A percentile compares a stretch with the other conserved stretches of the same genome.
phyloP scores from a whole-genome alignment of 2,888 invertebrate species.

The Napeogenes sylphis region DNA sequence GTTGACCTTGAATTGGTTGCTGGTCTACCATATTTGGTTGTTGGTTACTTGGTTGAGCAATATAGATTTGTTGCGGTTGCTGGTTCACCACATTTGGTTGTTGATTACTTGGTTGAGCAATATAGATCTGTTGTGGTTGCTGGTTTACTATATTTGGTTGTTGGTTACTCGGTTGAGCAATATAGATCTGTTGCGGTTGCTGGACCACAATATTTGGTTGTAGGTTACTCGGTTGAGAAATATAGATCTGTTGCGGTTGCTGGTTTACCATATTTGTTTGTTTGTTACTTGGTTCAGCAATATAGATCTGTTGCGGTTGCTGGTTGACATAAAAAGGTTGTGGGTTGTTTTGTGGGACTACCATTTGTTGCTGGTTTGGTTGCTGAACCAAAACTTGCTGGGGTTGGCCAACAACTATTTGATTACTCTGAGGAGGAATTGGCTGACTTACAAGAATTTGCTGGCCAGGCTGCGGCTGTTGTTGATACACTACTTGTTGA shows the following conservation, averaged over 20 bases:
- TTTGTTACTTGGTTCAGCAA: constrained; percentile 26
- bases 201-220: too few relatives aligned
- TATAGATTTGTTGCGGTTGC: constrained; percentile 22
- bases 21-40: constrained; percentile 16
- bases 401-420: background rate
- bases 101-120: too few relatives aligned
- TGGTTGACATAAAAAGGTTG: constrained; percentile 20
- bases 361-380: constrained; percentile 20
- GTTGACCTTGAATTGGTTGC: constrained; percentile 22
- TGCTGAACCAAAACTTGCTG: constrained; percentile 15
- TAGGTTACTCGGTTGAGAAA: too few relatives aligned
- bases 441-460: too few relatives aligned
- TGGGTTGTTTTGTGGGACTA: constrained; percentile 21
- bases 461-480: too few relatives aligned
- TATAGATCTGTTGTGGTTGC: too few relatives aligned
- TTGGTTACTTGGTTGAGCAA: constrained; percentile 27
- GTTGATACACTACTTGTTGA: too few relatives aligned
- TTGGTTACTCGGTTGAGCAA: too few relatives aligned
- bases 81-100: too few relatives aligned
- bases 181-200: constrained; percentile 25
- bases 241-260: constrained; percentile 21
- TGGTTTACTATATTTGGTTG: too few relatives aligned
- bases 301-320: constrained; percentile 22
- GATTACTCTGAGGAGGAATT: too few relatives aligned
- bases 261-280: constrained; percentile 17